phyloP scores from a whole-genome alignment of 2,113 vertebrate genomes.

The Proterorhinus semilunaris region DNA sequence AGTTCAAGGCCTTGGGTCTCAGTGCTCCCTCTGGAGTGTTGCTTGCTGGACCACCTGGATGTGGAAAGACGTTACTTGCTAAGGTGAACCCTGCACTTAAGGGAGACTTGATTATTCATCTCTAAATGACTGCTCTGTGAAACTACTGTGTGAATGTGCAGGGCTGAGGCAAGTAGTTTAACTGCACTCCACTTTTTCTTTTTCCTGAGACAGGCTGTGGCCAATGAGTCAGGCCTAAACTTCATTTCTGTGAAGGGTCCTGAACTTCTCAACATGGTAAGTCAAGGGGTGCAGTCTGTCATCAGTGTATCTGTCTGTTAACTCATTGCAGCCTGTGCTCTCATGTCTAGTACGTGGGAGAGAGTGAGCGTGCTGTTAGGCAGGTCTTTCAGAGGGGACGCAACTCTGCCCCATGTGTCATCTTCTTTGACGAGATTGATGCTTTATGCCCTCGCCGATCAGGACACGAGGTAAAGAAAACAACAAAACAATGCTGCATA shows the following conservation, averaged over 20 bases:
- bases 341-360: conserved; percentile 87
- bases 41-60: conserved; percentile 94
- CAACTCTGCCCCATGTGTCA: conserved; percentile 94
- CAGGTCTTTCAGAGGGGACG: conserved; percentile 94
- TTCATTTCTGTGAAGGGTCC: conserved; percentile 99
- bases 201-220: conserved; percentile 84
- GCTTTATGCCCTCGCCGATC: conserved; percentile 95
- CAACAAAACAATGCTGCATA: no score
- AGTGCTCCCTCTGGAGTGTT: conserved; percentile 89
- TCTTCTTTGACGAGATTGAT: conserved; percentile 97
- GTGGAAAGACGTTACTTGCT: conserved; percentile 93
- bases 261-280: conserved; percentile 96
- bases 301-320: background rate
- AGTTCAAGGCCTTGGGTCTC: conserved; percentile 88
- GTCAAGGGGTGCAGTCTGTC: conserved; percentile 35
- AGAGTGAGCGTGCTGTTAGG: conserved; percentile 92
- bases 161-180: background rate
- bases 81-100: conserved; percentile 77
- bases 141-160: background rate
- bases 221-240: conserved; percentile 96
- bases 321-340: conserved; percentile 9
- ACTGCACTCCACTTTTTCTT: background rate
- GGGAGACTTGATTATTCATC: background rate
- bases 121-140: background rate
- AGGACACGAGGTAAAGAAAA: conserved; percentile 83